Conservation (phyloP, 2,113 vertebrate genomes). For the Poeciliopsis turrubarensis region DNA sequence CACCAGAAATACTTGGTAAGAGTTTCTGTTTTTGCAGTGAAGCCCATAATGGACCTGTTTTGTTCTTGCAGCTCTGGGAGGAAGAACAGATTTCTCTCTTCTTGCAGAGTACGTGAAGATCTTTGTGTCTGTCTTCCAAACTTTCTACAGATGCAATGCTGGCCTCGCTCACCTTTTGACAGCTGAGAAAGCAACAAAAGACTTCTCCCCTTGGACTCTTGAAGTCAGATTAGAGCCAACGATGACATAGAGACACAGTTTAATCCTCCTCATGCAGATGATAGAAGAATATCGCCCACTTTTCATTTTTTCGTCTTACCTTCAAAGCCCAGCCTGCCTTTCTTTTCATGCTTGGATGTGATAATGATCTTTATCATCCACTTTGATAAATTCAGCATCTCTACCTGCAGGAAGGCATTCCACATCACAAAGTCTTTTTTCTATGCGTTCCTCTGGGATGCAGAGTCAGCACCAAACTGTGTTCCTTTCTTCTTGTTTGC, state of each 20-base stretch:
- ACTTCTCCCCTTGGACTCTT: constrained; percentile 19
- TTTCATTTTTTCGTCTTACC: constrained; percentile 29
- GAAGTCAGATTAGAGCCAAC: constrained; percentile 43
- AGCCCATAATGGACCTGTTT: too few species aligned
- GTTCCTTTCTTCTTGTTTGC: constrained; percentile 8
- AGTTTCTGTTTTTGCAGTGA: too few species aligned
- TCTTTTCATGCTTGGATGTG: constrained; percentile 44
- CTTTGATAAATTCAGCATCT: constrained; percentile 66
- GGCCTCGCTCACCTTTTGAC: constrained; percentile 7
- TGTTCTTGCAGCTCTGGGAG: too few species aligned
- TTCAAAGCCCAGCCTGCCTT: constrained; percentile 50
- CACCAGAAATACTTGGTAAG: too few species aligned
- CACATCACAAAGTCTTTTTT: constrained; percentile 19
- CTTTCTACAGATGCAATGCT: constrained; percentile 12
- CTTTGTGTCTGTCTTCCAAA: constrained; percentile 25
- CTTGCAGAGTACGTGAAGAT: background rate
- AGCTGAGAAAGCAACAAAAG: constrained; percentile 31
- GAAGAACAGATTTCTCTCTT: too few species aligned
- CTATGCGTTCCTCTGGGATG: constrained; percentile 43
- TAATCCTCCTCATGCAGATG: constrained; percentile 56
- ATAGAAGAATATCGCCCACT: constrained; percentile 33
- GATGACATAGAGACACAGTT: constrained; percentile 36
- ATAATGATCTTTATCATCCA: constrained; percentile 49
- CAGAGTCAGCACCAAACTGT: constrained; percentile 50
- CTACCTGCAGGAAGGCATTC: constrained; percentile 40